phyloP scores from a whole-genome alignment of 2,888 invertebrate genomes.

The Melinaea menophilus region DNA sequence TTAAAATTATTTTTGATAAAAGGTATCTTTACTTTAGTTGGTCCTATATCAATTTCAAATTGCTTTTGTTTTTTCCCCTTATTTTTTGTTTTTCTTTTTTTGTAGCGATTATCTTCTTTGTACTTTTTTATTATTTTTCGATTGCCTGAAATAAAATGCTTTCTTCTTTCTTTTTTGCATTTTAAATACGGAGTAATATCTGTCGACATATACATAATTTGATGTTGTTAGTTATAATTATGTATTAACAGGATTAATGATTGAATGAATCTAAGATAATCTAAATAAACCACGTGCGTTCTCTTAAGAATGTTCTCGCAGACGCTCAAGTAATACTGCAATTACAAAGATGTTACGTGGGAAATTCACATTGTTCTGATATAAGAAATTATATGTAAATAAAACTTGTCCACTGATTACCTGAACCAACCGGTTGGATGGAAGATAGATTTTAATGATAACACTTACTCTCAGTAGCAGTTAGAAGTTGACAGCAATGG shows the following conservation, averaged over 20 bases:
- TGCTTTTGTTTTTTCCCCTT: no score
- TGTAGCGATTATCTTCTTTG: no score
- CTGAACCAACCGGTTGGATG: slow-evolving; percentile 49
- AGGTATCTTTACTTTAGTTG: no score
- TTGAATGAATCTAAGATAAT: not conserved
- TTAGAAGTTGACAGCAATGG: slow-evolving; percentile 44
- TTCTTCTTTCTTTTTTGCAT: no score
- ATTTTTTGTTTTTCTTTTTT: no score
- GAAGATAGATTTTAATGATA: slow-evolving; percentile 27
- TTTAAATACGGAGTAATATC: no score
- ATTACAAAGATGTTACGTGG: slow-evolving; percentile 29
- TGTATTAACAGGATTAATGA: not conserved
- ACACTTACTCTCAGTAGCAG: slow-evolving; percentile 23
- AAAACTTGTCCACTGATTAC: slow-evolving; percentile 42
- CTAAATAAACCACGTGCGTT: not conserved
- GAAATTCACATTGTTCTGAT: slow-evolving; percentile 38
- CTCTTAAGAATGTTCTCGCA: slow-evolving; percentile 21
- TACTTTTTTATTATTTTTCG: no score
- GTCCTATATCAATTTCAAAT: no score
- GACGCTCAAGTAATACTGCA: slow-evolving; percentile 7
- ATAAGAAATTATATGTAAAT: slow-evolving; percentile 35
- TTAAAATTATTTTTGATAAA: no score
- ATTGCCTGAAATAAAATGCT: no score
- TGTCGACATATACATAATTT: no score
- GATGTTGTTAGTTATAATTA: not conserved